Base-by-base conservation (phyloP, 2,113 vertebrate species). In the Rhea pennata region DNA sequence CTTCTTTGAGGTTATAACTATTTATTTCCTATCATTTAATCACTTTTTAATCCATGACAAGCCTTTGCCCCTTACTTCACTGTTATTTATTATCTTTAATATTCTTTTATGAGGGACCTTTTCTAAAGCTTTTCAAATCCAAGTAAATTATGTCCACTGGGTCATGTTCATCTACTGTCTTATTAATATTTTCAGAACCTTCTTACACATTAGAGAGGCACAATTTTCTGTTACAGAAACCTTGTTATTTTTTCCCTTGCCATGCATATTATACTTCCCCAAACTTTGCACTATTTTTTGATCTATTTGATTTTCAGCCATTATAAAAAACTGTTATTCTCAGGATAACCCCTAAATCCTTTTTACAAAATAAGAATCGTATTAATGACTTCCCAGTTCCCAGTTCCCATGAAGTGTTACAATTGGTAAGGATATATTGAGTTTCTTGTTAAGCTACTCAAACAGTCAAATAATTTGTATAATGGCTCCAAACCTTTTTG, bases 31-130 rank as follows among this genome's bases (percentile, higher is more conserved):
- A 93, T 91, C 90, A 94, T 96, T 97, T 97, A 97, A 97, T 97
- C 97, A 94, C 93, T 96, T 95, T 97, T 97, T 97, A 97, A 97
- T 97, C 95, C 96, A 95, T 93, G 94, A 95, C 95, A 96, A 96
- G 95, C 90, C 90, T 96, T 95, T 96, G 92, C 93, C 92, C 91
- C 97, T 96, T 97, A 92, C 96, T 95, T 94, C 97, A 97, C 93
- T 96, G 95, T 96, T 97, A 97, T 97, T 97, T 97, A 97, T 97
- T 95, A 83, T 84, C 96, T 97, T 97, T 97, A 97, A 97, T 97
- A 96, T 97, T 97, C 96, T 97, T 97, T 97, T 97, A 97, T 95
- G 97, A 89, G 96, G 83, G 92, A 96, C 95, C 76, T 96, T 96
- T 97, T 92, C 95, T 93, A 95, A 96, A 95, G 96, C 95, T 97